Conservation (phyloP, 2,888 invertebrate genomes). For the Palloptera scutellata region DNA sequence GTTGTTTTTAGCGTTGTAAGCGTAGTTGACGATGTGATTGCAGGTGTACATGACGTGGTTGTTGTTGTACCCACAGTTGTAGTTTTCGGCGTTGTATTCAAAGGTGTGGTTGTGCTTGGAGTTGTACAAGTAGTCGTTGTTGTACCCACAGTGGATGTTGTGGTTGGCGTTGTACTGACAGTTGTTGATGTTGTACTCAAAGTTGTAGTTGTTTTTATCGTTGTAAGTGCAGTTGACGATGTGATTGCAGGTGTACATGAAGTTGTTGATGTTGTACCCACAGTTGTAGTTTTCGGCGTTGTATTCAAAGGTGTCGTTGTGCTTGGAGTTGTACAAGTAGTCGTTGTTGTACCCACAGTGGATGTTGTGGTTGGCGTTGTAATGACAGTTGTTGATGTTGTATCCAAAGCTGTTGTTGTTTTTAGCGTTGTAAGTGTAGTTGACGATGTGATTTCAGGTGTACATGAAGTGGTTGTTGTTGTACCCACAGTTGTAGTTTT, state of each 20-base stretch:
- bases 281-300: background rate
- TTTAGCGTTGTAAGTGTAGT: background rate
- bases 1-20: background rate
- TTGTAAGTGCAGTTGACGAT: background rate
- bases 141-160: background rate
- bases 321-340: background rate
- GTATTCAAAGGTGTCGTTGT: background rate
- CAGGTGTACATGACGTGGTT: background rate
- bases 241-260: background rate
- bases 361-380: background rate
- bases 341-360: background rate
- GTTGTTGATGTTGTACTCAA: background rate
- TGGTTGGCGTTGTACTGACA: background rate
- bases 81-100: background rate
- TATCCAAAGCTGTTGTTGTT: background rate
- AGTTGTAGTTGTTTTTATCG: background rate
- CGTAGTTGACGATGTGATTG: background rate
- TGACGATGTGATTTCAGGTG: too few species aligned
- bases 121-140: background rate
- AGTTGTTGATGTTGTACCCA: background rate
- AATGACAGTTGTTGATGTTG: background rate
- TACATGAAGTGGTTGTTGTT: background rate
- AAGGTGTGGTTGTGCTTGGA: background rate
- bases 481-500: background rate
- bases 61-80: background rate